Conservation (phyloP, 2,888 invertebrate genomes). For the Timema podura region DNA sequence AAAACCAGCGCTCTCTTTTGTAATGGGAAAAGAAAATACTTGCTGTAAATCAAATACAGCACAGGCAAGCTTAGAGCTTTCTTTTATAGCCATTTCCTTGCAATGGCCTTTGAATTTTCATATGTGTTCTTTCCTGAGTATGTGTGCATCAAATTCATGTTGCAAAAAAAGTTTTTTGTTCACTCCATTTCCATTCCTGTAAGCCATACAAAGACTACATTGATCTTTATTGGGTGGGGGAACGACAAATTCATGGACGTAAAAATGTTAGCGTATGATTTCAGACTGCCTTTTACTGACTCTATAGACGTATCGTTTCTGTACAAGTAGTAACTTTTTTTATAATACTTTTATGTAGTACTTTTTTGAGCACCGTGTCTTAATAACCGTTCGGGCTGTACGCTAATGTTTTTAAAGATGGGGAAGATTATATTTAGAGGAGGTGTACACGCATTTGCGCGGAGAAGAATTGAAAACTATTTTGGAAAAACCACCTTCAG, state of each 20-base stretch:
- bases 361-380: too few species aligned
- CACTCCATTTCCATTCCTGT: not conserved
- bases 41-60: constrained; percentile 3
- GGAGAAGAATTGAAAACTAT: too few species aligned
- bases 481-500: too few species aligned
- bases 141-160: constrained; percentile 8
- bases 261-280: constrained; percentile 6
- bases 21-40: constrained; percentile 2
- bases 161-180: not conserved
- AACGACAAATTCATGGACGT: not conserved
- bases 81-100: constrained; percentile 8
- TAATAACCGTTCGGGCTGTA: too few species aligned
- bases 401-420: too few species aligned
- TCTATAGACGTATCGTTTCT: not conserved
- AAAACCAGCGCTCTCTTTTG: not conserved
- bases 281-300: not conserved
- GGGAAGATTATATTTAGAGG: too few species aligned
- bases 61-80: not conserved
- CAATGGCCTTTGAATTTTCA: not conserved
- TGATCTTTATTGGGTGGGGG: constrained; percentile 8
- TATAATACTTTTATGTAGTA: too few species aligned
- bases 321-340: constrained; percentile 8
- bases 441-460: too few species aligned
- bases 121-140: not conserved
- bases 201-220: constrained; percentile 2